A percentile compares a stretch with the other conserved stretches of the same genome.
Evolutionary conservation across 2,888 invertebrate genomes (phyloP).

Genomic region (Linnaemya tessellans): DNA sequence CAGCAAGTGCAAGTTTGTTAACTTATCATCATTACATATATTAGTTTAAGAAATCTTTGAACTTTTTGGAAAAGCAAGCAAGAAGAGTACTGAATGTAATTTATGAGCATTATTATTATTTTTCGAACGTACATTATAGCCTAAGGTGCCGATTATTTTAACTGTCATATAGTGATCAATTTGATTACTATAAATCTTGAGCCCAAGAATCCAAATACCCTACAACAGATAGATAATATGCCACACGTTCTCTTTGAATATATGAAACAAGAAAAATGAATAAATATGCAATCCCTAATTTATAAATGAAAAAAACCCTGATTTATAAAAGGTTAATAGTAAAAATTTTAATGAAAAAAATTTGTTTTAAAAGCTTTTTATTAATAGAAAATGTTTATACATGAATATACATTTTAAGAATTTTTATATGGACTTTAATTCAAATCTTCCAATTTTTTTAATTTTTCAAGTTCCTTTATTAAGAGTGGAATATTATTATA

Average conservation of each 20-base stretch:
- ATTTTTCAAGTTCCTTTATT: no score
- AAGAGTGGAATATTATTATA: no score
- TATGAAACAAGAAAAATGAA: no score
- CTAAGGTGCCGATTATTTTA: constrained; percentile 38
- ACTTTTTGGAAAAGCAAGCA: background rate
- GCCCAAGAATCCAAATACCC: background rate
- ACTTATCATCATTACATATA: constrained; percentile 42
- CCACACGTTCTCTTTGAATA: background rate
- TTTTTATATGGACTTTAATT: no score
- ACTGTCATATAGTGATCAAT: background rate
- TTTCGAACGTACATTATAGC: constrained; percentile 26
- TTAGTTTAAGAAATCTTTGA: background rate
- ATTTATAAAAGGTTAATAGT: no score
- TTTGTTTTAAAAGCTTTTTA: no score
- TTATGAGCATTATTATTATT: background rate
- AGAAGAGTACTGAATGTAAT: background rate
- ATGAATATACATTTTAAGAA: no score
- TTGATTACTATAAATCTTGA: background rate
- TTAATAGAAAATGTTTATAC: no score
- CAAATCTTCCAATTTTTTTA: no score
- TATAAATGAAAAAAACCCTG: no score
- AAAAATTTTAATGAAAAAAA: no score
- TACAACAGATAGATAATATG: background rate
- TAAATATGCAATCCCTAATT: no score
- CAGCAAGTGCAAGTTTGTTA: constrained; percentile 56